Percentiles rank a stretch among this genome's conserved stretches.
phyloP scores from a whole-genome alignment of 2,888 invertebrate genomes.

The Alentia gelatinosa region DNA sequence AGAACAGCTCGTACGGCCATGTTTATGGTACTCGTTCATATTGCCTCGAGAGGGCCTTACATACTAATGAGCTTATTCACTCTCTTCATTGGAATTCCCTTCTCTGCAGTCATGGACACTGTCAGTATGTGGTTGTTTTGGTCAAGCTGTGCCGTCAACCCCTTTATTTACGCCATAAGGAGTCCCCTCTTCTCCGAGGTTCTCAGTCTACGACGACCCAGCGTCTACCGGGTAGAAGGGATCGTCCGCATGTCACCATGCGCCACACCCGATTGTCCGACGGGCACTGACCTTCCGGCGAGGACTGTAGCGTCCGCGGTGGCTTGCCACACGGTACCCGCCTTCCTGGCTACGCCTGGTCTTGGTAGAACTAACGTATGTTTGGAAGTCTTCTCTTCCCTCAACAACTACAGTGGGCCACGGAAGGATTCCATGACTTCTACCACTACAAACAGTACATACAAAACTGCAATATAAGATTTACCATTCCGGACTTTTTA shows the following conservation, averaged over 20 bases:
- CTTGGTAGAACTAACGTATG: no score
- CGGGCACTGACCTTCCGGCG: no score
- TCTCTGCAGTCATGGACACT: not conserved
- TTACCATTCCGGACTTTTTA: no score
- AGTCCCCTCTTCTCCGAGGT: conserved; percentile 26
- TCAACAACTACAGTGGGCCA: no score
- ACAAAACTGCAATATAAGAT: no score
- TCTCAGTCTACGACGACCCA: not conserved
- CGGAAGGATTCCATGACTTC: no score
- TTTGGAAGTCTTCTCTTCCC: no score
- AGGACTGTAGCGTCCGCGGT: no score
- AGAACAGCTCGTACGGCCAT: conserved; percentile 11
- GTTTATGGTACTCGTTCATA: not conserved
- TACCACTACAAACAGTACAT: no score
- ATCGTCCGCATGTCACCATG: not conserved
- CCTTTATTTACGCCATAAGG: not conserved
- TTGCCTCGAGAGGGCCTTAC: conserved; percentile 47
- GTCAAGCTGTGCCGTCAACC: conserved; percentile 28
- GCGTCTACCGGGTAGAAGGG: not conserved
- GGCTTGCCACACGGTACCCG: no score
- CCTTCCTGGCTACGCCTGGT: no score
- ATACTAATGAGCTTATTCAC: not conserved
- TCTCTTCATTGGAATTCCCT: not conserved
- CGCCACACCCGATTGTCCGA: not conserved
- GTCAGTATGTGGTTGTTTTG: conserved; percentile 41